Base-by-base conservation (phyloP, 2,888 invertebrate genomes). In the Micoletzkya japonica region DNA sequence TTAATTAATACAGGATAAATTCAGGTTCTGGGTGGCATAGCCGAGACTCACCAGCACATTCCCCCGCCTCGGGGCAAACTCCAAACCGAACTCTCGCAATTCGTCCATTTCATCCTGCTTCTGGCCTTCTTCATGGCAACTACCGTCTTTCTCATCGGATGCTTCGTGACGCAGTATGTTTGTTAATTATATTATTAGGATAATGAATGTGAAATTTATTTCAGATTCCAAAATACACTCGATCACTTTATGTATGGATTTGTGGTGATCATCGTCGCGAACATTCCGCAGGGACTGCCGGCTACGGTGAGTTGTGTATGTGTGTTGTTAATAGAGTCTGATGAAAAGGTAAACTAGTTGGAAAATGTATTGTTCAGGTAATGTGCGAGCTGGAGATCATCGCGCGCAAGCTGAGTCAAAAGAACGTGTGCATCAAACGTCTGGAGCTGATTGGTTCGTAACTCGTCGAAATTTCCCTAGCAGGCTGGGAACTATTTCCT, bases 391-490 rank as follows among this genome's bases (percentile, higher is more conserved):
- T 84, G 59, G 77, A 74, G 66, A 84, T 84, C 52, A 84, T 85
- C 63, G 84, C 97, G 71, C 91, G 98, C 79, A 91, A 98, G 88
- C 98, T 99, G 97, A 97, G 98, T 84, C 97, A 97, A 90, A 99
- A 99, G 90, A 98, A 99, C 88, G 98, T 98, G 84, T 98, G 98
- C 87, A 98, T 99, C 71, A 82, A 83, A 69, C 77, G 79, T 26
- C 72, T 84, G 36, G 84, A 84, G 52, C 70, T 85, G 2, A 83
- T 84, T 60, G 83, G 77, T 77, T 6, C 60, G 66, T 26, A 44
- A 14, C 10, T 10, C 44, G n/a, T n/a, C n/a, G n/a, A n/a, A n/a
- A n/a, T n/a, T n/a, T n/a, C n/a, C n/a, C n/a, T n/a, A n/a, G n/a
- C n/a, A n/a, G n/a, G n/a, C n/a, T n/a, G n/a, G n/a, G n/a, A n/a